A percentile compares a stretch with the other conserved stretches of the same genome.
Evolutionary conservation across 2,113 vertebrate genomes (phyloP).

Genomic region (Saimiri boliviensis): DNA sequence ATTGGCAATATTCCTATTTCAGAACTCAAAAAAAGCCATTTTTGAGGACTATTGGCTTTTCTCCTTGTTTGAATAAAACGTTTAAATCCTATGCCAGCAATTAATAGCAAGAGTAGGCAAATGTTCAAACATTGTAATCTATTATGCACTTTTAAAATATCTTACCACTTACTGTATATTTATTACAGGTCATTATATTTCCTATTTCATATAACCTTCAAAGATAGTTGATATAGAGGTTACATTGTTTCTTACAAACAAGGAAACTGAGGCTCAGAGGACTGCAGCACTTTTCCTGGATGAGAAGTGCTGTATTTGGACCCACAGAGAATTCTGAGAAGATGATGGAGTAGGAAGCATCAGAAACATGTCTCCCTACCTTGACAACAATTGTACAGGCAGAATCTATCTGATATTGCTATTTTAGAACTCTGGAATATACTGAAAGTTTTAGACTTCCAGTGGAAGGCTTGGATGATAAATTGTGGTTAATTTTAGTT

Average conservation of each 20-base stretch:
- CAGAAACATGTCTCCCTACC: background rate
- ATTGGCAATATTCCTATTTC: background rate
- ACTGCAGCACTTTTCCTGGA: background rate
- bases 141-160: background rate
- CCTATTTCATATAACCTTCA: constrained; percentile 1
- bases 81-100: background rate
- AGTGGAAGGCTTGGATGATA: background rate
- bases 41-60: background rate
- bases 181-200: background rate
- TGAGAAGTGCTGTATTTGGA: background rate
- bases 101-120: background rate
- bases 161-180: background rate
- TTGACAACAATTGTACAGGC: rapidly evolving
- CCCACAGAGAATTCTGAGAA: background rate
- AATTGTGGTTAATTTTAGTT: background rate
- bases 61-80: constrained; percentile 45
- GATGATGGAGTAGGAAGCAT: rapidly evolving
- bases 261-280: background rate
- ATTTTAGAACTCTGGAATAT: background rate
- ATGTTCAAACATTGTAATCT: background rate
- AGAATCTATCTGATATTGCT: background rate
- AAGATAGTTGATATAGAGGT: background rate
- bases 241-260: background rate
- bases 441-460: background rate
- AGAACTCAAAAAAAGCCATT: background rate